Evolutionary conservation across 2,888 invertebrate genomes (phyloP).

Genomic region (Lissocephala sabroskyi): DNA sequence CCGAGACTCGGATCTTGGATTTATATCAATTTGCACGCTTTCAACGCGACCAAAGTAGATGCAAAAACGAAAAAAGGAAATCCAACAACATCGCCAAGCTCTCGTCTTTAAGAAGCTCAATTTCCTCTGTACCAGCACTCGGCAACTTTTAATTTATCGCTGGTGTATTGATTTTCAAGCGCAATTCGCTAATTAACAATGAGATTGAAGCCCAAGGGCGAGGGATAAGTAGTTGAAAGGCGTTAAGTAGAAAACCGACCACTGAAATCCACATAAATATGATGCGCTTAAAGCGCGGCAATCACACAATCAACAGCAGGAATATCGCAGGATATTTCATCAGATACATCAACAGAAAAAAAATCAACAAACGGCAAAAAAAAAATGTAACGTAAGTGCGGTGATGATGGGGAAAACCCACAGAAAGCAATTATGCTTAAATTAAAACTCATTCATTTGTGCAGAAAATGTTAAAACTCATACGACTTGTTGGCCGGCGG

Average conservation of each 20-base stretch:
- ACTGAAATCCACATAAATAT: conserved; percentile 21
- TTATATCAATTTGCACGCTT: conserved; percentile 50
- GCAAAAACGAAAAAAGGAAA: conserved; percentile 2
- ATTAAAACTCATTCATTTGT: conserved; percentile 65
- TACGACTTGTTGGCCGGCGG: conserved; percentile 26
- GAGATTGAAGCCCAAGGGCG: too few species aligned
- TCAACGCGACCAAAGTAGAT: conserved; percentile 19
- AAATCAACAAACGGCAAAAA: conserved; percentile 7
- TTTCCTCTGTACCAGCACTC: too few species aligned
- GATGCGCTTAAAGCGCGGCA: neutral
- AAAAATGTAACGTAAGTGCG: conserved; percentile 11
- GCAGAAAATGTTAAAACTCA: conserved; percentile 49
- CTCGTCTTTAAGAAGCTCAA: too few species aligned
- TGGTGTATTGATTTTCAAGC: too few species aligned
- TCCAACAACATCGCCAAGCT: conserved; percentile 28
- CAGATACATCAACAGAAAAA: conserved; percentile 7
- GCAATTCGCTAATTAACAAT: too few species aligned
- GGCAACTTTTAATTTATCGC: too few species aligned
- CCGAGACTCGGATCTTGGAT: conserved; percentile 28
- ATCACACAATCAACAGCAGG: too few species aligned
- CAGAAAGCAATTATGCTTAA: conserved; percentile 64
- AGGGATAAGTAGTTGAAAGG: neutral
- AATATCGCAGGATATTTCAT: too few species aligned
- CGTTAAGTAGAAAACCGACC: too few species aligned
- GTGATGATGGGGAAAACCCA: conserved; percentile 45